Evolutionary conservation across 1,140 invertebrate genomes (phyloP), one percentile per base, ranked within the genome.

Genomic region (Mamestra configurata): DNA sequence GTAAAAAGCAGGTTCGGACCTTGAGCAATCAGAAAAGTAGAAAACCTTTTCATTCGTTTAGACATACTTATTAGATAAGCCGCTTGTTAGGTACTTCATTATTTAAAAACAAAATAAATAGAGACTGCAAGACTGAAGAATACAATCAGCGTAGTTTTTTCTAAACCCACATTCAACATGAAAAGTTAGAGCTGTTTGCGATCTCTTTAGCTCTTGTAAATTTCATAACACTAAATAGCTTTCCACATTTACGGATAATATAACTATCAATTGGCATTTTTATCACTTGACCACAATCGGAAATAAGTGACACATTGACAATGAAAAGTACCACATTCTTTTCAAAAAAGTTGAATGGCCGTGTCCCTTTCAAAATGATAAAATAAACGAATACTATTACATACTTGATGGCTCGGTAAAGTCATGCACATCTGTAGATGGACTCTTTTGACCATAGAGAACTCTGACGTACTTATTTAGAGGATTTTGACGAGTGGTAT

Each of bases 251-350:
- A 31, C 27, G 1, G 27, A 31, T 31, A 31, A 31, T n/a, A 53
- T 2, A 22, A 15, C 22, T 59, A 27, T 31, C 11, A 27, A 15
- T 27, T n/a, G 15, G 7, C 4, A n/a, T 27, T 31, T n/a, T 61
- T 61, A 61, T 61, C 57, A 61, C 11, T 5, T 8, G 24, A n/a
- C 57, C 57, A 13, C 24, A 31, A 61, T 61, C 57, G 35, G 13
- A 18, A 61, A 35, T 35, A 61, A 27, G 35, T 61, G 35, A 35
- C 18, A 61, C 57, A 61, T 35, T 61, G 27, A 61, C 27, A 35
- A 61, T 61, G 57, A 61, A 61, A 61, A 35, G 57, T 61, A 61
- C n/a, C 35, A 61, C 51, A 22, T 22, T 57, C 11, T 27, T 24
- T 27, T 13, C 27, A 6, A 64, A 64, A 37, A 15, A 37, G 59